Conservation (phyloP, 2,888 invertebrate genomes). For the Troides oblongomaculatus region DNA sequence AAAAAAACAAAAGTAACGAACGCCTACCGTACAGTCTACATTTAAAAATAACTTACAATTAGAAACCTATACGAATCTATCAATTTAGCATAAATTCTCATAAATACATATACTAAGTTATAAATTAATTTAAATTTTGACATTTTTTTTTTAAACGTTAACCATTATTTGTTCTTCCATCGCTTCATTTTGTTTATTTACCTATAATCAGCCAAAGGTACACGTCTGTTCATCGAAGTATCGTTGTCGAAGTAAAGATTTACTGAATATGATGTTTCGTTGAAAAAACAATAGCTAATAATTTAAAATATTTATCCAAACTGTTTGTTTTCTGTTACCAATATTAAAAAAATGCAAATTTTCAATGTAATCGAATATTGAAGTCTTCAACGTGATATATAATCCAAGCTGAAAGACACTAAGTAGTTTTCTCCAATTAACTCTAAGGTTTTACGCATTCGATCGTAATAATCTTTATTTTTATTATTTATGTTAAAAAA, state of each 20-base stretch:
- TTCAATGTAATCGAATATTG: background rate
- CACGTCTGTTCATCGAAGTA: background rate
- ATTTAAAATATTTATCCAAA: background rate
- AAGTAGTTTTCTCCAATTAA: background rate
- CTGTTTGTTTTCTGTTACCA: no score
- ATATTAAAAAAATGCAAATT: no score
- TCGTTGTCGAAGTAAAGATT: background rate
- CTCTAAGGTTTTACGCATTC: background rate
- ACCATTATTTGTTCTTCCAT: conserved; percentile 22
- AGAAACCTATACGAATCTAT: conserved; percentile 10
- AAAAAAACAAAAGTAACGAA: conserved; percentile 24
- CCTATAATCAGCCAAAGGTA: conserved; percentile 2
- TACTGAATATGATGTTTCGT: background rate
- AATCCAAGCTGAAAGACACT: background rate
- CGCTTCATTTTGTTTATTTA: conserved; percentile 2
- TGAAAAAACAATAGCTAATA: background rate
- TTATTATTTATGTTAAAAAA: background rate
- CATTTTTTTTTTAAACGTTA: background rate
- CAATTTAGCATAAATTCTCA: conserved; percentile 2
- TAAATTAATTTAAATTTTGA: background rate
- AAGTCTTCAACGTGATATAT: no score
- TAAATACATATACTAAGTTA: background rate
- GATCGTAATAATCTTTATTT: conserved; percentile 1
- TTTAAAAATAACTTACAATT: conserved; percentile 13
- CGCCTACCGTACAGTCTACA: conserved; percentile 18